These are phyloP conservation scores for Zaprionus nigranus DNA, from an alignment of 1,140 invertebrate species.

Conservation along the genomic window DNA sequence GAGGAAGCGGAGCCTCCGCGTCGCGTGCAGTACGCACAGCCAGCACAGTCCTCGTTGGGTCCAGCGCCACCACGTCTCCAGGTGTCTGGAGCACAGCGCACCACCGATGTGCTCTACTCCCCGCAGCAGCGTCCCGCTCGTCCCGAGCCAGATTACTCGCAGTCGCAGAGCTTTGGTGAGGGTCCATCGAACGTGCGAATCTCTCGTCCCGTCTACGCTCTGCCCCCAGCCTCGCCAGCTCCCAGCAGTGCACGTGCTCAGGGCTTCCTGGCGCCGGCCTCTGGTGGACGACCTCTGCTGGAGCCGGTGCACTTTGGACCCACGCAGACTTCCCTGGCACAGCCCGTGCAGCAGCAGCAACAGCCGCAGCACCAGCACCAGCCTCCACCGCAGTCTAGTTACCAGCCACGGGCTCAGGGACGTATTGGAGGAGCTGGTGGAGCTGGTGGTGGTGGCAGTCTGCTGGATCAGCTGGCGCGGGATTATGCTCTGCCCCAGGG, in stretches of 20 bases:
- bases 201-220: constrained; percentile 80
- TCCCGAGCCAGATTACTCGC: constrained; percentile 79
- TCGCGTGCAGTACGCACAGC: constrained; percentile 70
- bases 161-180: constrained; percentile 74
- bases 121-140: constrained; percentile 73
- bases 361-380: constrained; percentile 27
- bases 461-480: constrained; percentile 91
- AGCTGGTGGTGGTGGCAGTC: constrained; percentile 86
- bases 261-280: constrained; percentile 75
- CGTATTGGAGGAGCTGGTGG: constrained; percentile 85
- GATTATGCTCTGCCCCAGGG: constrained; percentile 91
- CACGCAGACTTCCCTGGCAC: constrained; percentile 51
- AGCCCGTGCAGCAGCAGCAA: constrained; percentile 64
- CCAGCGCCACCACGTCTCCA: constrained; percentile 77
- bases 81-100: constrained; percentile 81
- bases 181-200: constrained; percentile 78
- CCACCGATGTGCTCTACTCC: constrained; percentile 81
- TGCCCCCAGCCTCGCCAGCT: constrained; percentile 71
- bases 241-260: constrained; percentile 75
- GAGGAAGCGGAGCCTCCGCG: constrained; percentile 72
- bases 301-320: constrained; percentile 74
- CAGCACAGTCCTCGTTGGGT: constrained; percentile 65
- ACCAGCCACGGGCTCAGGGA: constrained; percentile 82
- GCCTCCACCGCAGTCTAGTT: constrained; percentile 73
- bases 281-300: constrained; percentile 72